Conservation (phyloP, 1,140 invertebrate species). For the Sarcophaga bullata region DNA sequence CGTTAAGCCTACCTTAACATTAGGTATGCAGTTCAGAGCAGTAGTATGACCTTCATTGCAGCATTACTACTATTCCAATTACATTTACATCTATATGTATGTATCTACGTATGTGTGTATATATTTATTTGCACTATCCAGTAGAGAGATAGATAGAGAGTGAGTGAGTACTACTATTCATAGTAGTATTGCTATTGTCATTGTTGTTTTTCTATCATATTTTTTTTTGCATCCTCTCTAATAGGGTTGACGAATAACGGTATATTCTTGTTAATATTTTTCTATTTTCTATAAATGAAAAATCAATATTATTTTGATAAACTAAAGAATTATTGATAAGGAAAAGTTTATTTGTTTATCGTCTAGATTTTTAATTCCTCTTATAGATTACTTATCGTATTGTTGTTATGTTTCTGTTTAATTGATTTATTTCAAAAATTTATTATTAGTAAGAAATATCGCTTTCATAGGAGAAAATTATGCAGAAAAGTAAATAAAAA, state of each 20-base stretch:
- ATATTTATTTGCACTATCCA: neutral
- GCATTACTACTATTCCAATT: conserved; percentile 16
- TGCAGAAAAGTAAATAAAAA: too few species aligned
- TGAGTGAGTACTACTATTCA: neutral
- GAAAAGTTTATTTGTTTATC: too few species aligned
- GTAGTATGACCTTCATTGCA: conserved; percentile 32
- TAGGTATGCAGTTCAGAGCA: conserved; percentile 6
- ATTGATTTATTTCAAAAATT: too few species aligned
- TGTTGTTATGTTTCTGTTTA: too few species aligned
- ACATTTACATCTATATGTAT: neutral
- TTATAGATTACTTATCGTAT: too few species aligned
- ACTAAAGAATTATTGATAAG: neutral
- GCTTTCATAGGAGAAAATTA: too few species aligned
- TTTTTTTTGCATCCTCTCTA: neutral
- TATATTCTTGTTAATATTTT: neutral
- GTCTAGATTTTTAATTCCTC: too few species aligned
- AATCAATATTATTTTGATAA: conserved; percentile 27
- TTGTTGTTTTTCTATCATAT: neutral
- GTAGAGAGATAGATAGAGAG: neutral
- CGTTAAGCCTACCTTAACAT: conserved; percentile 39
- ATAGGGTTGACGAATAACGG: too few species aligned
- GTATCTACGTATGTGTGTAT: neutral
- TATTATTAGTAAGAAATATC: too few species aligned
- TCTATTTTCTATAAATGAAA: neutral
- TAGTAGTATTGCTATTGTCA: neutral